phyloP scores from a whole-genome alignment of 1,140 invertebrate genomes.

The Pissodes strobi region DNA sequence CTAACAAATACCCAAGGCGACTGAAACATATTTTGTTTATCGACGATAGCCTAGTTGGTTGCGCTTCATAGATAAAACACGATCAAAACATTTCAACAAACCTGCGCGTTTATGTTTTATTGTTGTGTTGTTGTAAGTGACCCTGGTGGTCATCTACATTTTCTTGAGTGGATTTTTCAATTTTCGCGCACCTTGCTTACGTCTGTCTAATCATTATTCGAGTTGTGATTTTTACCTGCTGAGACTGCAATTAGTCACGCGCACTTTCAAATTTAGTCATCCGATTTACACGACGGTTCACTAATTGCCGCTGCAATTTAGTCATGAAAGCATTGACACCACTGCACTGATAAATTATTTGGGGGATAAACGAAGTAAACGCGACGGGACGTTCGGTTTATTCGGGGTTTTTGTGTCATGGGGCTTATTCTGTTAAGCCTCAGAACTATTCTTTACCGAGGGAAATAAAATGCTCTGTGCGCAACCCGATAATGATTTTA shows the following conservation, averaged over 20 bases:
- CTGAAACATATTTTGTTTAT: slow-evolving; percentile 36
- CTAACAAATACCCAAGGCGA: slow-evolving; percentile 23
- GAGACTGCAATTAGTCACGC: background rate
- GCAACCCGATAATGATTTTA: too few species aligned
- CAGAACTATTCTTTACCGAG: too few species aligned
- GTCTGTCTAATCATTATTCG: background rate
- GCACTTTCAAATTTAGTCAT: too few species aligned
- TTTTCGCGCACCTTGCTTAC: slow-evolving; percentile 12
- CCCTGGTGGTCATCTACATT: slow-evolving; percentile 26
- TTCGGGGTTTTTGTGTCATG: too few species aligned
- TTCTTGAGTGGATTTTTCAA: slow-evolving; percentile 11
- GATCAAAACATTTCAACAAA: slow-evolving; percentile 33
- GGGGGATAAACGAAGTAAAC: too few species aligned
- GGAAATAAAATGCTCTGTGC: too few species aligned
- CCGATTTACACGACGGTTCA: too few species aligned
- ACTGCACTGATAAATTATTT: too few species aligned
- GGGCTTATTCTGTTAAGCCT: too few species aligned
- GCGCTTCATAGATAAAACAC: slow-evolving; percentile 35
- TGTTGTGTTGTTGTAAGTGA: slow-evolving; percentile 11
- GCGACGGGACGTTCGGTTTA: too few species aligned
- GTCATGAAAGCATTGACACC: too few species aligned
- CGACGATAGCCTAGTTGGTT: slow-evolving; percentile 9
- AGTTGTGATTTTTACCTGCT: background rate
- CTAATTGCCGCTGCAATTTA: too few species aligned
- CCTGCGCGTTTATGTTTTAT: slow-evolving; percentile 20